Conservation (phyloP, 2,113 vertebrate species). For the Xiphophorus maculatus region DNA sequence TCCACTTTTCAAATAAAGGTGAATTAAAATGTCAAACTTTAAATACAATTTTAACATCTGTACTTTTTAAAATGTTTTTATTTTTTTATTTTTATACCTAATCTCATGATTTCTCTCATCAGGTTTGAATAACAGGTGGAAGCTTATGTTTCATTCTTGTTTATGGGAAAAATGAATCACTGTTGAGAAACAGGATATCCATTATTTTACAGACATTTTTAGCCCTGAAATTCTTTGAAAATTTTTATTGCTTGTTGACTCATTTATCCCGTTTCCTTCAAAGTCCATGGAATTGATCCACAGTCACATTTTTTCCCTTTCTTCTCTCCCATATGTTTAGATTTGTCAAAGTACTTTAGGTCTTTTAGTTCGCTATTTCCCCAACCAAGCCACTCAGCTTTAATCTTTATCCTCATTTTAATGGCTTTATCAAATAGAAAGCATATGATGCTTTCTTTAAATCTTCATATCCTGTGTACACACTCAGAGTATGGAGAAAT, state of each 20-base stretch:
- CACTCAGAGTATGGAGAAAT: conserved; percentile 35
- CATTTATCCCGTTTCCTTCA: conserved; percentile 26
- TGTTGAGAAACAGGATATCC: conserved; percentile 45
- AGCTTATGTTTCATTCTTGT: conserved; percentile 48
- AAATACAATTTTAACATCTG: background rate
- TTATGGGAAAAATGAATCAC: conserved; percentile 68
- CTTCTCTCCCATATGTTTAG: conserved; percentile 25
- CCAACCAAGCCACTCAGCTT: conserved; percentile 39
- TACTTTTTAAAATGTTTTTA: background rate
- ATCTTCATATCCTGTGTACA: conserved; percentile 49
- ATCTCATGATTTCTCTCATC: conserved; percentile 36
- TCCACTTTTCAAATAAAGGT: conserved; percentile 18
- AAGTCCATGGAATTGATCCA: conserved; percentile 21
- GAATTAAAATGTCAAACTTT: conserved; percentile 15
- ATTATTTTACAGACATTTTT: conserved; percentile 49
- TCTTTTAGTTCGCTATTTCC: conserved; percentile 12
- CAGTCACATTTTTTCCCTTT: conserved; percentile 25
- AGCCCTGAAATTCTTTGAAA: conserved; percentile 42
- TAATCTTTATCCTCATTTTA: conserved; percentile 66
- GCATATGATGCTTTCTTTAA: conserved; percentile 71
- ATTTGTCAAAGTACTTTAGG: conserved; percentile 44
- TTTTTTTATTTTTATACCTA: conserved; percentile 7
- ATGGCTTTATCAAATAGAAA: conserved; percentile 76
- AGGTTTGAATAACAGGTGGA: conserved; percentile 22
- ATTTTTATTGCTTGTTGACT: conserved; percentile 51